These are phyloP conservation scores for Leuciscus idus DNA, from an alignment of 2,113 vertebrate species.

Conservation along the genomic window DNA sequence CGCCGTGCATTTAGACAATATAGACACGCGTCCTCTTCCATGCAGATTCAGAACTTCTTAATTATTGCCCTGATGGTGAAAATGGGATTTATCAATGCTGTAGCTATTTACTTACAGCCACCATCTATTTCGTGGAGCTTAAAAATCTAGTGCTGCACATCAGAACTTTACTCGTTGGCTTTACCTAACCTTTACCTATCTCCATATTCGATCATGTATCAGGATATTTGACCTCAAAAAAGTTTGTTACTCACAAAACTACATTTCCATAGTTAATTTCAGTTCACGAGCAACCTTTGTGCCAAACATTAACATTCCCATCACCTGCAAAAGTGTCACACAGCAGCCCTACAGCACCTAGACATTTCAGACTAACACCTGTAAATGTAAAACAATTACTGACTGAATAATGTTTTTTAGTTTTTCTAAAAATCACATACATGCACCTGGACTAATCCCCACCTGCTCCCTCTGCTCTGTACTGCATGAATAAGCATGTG, in stretches of 20 bases:
- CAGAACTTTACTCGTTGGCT: too few relatives aligned
- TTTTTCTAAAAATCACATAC: neutral
- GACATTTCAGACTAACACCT: neutral
- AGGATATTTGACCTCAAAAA: too few relatives aligned
- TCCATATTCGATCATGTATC: too few relatives aligned
- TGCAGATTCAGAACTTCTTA: too few relatives aligned
- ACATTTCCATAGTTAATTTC: neutral
- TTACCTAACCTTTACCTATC: too few relatives aligned
- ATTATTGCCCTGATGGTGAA: too few relatives aligned
- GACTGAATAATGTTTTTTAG: neutral
- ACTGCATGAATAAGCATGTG: conserved; percentile 54
- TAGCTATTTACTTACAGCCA: too few relatives aligned
- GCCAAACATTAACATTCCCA: neutral
- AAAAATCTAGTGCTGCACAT: too few relatives aligned
- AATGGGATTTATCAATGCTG: too few relatives aligned
- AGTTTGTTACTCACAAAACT: neutral
- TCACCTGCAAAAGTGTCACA: neutral
- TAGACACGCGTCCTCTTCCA: too few relatives aligned
- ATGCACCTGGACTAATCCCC: neutral
- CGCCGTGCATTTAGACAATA: too few relatives aligned
- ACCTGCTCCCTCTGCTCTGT: conserved; percentile 49
- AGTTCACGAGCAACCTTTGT: neutral
- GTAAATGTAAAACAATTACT: conserved; percentile 6
- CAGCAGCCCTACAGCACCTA: neutral
- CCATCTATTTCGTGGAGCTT: too few relatives aligned